Base-by-base conservation (phyloP, 1,140 invertebrate genomes). In the Megalonaias nervosa region DNA sequence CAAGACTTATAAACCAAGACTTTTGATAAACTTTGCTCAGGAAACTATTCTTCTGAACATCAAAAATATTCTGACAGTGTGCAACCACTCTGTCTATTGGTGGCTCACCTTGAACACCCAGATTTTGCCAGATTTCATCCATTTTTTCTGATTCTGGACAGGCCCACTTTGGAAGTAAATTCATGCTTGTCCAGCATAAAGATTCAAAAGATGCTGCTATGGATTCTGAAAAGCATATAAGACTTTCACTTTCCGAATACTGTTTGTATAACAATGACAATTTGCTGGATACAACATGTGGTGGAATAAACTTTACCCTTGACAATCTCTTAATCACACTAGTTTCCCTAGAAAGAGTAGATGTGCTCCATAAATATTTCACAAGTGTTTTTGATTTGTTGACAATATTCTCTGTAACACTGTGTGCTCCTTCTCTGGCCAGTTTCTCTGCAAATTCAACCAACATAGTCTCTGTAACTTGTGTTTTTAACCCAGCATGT, bases 401-500 rank as follows among this genome's bases (percentile, higher is more conserved):
- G 3, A n/a, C 48, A 57, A 57, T 19, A 65, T 26, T 38, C n/a
- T 67, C 21, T 4, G 21, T 12, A n/a, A 15, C 17, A n/a, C 15
- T 1, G 13, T 67, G 19, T 17, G 19, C 3, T 67, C 60, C 13
- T 38, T 62, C 26, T 16, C 11, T 31, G n/a, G 65, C 75, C 14
- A 77, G 16, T 60, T 67, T 23, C 16, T 55, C 11, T 16, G 75
- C 75, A 72, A 71, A 77, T 15, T 66, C 31, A 31, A 77, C 62
- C 14, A 77, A n/a, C 64, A 66, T 57, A 15, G 67, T n/a, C 48
- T 21, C 60, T 19, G 75, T 65, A n/a, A 61, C 60, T 26, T 67
- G n/a, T n/a, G 55, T 66, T 17, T 48, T 77, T 14, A 77, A 48
- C 48, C 69, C 75, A 23, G 72, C 59, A 14, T 11, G 16, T 72